Base-by-base conservation (phyloP, 2,113 vertebrate genomes). In the Bufo gargarizans region DNA sequence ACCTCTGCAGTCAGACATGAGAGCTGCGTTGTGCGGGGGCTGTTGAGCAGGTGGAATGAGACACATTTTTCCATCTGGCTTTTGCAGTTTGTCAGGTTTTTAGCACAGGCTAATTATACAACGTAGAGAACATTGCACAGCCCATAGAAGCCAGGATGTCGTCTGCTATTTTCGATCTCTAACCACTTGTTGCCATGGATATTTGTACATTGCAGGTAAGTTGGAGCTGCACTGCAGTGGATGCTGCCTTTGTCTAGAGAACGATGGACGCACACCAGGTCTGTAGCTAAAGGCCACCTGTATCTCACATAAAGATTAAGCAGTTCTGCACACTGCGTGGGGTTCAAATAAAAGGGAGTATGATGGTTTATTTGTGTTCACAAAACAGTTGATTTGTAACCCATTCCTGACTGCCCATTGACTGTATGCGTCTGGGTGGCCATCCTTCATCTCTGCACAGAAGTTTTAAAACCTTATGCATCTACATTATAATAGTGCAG, bases 41-140 rank as follows among this genome's bases (percentile, higher is more conserved):
- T 59, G 84, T 12, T 0, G 55, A 85, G 50, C 84, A 85, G 55
- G 50, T 84, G 84, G 69, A 71, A 71, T 67, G 47, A 69, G 63
- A 84, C 63, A 33, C 12, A 33, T 69, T 55, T 33, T 71, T 16
- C 82, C 82, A 84, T 84, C 82, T 84, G 82, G 47, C 63, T 55
- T 49, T 69, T 55, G 63, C 17, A 69, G 20, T 55, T 53, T n/a
- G 16, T 16, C 16, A 33, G 16, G 0, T 53, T 10, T 55, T 55
- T 69, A 53, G 4, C 17, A 61, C 33, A 82, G 43, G 22, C 49
- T 78, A 19, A 59, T 80, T 80, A 17, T 80, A 80, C 56, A 17
- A 58, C 13, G 19, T 80, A 33, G 14, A 33, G 78, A 43, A 80
- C 10, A 45, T 33, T 17, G 22, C 56, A 2, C 77, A 43, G 55